A percentile compares a stretch with the other conserved stretches of the same genome.
Evolutionary conservation across 2,113 vertebrate species (phyloP).

Genomic region (Ellobius talpinus): DNA sequence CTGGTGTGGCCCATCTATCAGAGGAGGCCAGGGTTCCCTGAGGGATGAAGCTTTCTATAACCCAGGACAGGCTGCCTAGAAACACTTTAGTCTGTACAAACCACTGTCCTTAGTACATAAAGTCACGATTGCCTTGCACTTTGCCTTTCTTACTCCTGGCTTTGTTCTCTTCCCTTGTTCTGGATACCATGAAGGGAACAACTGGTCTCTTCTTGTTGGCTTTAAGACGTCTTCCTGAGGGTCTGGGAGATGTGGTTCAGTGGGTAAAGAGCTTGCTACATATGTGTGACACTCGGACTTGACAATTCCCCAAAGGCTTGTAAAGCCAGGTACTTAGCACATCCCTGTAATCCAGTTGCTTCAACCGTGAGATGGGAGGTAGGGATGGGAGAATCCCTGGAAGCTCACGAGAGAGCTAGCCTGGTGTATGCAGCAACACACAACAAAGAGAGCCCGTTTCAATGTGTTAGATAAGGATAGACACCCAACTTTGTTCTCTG

Average conservation of each 20-base stretch:
- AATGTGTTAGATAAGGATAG: background rate
- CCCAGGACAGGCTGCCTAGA: slow-evolving; percentile 60
- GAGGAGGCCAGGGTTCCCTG: background rate
- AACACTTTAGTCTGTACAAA: slow-evolving; percentile 71
- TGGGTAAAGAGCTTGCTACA: background rate
- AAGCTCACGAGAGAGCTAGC: background rate
- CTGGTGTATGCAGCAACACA: background rate
- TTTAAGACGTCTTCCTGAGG: slow-evolving; percentile 83
- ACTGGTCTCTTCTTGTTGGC: slow-evolving; percentile 85
- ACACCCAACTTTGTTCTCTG: background rate
- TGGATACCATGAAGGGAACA: slow-evolving; percentile 82
- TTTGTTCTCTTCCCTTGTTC: slow-evolving; percentile 72
- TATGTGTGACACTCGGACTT: background rate
- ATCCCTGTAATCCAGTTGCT: background rate
- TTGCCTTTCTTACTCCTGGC: slow-evolving; percentile 79
- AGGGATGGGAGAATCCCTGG: background rate
- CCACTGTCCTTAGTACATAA: background rate
- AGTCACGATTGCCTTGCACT: slow-evolving; percentile 86
- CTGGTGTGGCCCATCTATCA: slow-evolving; percentile 13
- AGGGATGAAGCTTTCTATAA: background rate
- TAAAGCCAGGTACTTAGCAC: too few species aligned
- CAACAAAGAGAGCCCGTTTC: background rate
- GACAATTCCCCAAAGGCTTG: background rate
- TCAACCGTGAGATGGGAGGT: background rate
- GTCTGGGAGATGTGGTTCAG: background rate